phyloP scores from a whole-genome alignment of 92 coral and sea anemone species.

The Actinernus sp. region DNA sequence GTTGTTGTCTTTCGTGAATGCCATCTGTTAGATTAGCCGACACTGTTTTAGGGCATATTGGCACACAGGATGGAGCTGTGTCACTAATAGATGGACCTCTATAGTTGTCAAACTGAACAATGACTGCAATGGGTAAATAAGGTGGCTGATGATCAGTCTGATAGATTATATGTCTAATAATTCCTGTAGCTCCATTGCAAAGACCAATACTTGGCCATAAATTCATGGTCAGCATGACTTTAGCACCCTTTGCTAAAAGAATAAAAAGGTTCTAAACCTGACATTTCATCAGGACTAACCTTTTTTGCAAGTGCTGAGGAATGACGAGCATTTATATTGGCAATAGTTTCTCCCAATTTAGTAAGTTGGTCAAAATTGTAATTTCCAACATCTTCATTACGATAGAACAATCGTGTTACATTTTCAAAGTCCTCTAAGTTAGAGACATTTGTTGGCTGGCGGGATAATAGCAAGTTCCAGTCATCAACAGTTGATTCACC shows the following conservation, averaged over 20 bases:
- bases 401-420: conserved; percentile 34
- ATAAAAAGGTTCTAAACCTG: conserved; percentile 54
- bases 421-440: conserved; percentile 18
- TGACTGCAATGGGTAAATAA: conserved; percentile 58
- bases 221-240: conserved; percentile 61
- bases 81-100: conserved; percentile 35
- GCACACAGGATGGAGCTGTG: conserved; percentile 33
- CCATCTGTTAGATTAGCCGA: conserved; percentile 40
- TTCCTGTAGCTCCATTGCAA: conserved; percentile 66
- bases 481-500: conserved; percentile 22
- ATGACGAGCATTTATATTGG: conserved; percentile 44
- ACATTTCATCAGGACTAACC: conserved; percentile 31
- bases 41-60: conserved; percentile 59
- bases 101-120: conserved; percentile 44
- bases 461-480: conserved; percentile 26
- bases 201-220: conserved; percentile 61
- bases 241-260: conserved; percentile 24
- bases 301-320: conserved; percentile 47
- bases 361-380: conserved; percentile 29
- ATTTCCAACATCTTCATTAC: conserved; percentile 34
- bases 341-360: conserved; percentile 23
- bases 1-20: conserved; percentile 37
- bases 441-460: conserved; percentile 27
- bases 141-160: conserved; percentile 26
- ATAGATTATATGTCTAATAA: not conserved